Base-by-base conservation (phyloP, 2,888 invertebrate genomes). In the Amorpha juglandis region DNA sequence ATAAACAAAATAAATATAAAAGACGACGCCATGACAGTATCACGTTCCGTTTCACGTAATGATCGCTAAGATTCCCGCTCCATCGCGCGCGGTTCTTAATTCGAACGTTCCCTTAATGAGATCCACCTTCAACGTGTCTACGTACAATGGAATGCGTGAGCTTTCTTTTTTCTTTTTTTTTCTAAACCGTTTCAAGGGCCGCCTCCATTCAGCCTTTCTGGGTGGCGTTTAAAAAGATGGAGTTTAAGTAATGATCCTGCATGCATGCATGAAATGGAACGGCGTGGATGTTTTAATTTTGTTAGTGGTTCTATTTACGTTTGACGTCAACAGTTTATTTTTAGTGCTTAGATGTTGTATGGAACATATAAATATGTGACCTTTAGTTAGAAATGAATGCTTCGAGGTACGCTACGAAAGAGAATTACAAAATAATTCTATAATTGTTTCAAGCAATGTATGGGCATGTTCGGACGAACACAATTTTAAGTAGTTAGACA, bases 31-130 rank as follows among this genome's bases (percentile, higher is more conserved):
- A 72, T 75, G 75, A 73, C 73, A 75, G 69, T 66, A 70, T 67
- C 76, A 76, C 84, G 84, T 83, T 85, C 79, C 83, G 83, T 86
- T 83, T 75, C 83, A 78, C 89, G 84, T 92, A 92, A 92, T 90
- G 92, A 92, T 89, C 90, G 86, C 89, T 86, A 92, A 92, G 92
- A 91, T 87, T 88, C 84, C 80, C 87, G 88, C 91, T 86, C 81
- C 91, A 92, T 90, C 85, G 88, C 84, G 74, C 83, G 73, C 84
- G 77, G 89, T 89, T 92, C 92, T 89, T 89, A 87, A 88, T 89
- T 88, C 87, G 84, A 83, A 88, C 84, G 86, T 80, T 82, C 88
- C 81, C 84, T 86, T 92, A 92, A 92, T 92, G 92, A 92, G 92
- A 92, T 91, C 88, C 84, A 90, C 90, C 91, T 91, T 87, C 87